Evolutionary conservation across 1,140 invertebrate genomes (phyloP).

Genomic region (Drosophila melanogaster): DNA sequence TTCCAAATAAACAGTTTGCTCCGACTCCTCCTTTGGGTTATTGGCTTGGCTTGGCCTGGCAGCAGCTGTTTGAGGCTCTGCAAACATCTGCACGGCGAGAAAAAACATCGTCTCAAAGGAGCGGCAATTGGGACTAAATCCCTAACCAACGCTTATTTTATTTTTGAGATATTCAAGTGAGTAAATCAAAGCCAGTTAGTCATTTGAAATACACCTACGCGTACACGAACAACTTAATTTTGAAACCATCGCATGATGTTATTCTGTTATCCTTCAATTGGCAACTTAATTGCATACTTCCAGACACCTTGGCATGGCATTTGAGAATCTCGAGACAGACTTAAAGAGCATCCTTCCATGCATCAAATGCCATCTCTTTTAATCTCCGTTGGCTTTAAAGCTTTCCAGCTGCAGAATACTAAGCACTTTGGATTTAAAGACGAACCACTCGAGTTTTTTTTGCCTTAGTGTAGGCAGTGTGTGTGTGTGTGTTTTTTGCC

Average conservation of each 20-base stretch:
- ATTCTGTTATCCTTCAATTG: not conserved
- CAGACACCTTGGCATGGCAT: conserved; percentile 1
- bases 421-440: not conserved
- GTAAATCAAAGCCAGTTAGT: not conserved
- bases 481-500: conserved; percentile 16
- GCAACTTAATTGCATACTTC: conserved; percentile 1
- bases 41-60: conserved; percentile 59
- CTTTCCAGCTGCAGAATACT: not conserved
- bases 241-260: not conserved
- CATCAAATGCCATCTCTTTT: not conserved
- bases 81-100: conserved; percentile 51
- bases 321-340: not conserved
- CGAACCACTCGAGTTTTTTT: not conserved
- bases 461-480: not conserved
- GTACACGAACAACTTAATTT: not conserved
- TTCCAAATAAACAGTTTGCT: conserved; percentile 62
- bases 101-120: not conserved
- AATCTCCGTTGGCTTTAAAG: conserved; percentile 1
- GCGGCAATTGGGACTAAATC: too few species aligned
- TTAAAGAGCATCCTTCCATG: not conserved
- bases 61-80: conserved; percentile 66
- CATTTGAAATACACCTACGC: not conserved
- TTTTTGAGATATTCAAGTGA: not conserved
- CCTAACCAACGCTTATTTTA: not conserved
- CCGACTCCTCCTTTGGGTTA: conserved; percentile 57